phyloP scores from a whole-genome alignment of 2,888 invertebrate genomes.

The Cyclophora albipunctata region DNA sequence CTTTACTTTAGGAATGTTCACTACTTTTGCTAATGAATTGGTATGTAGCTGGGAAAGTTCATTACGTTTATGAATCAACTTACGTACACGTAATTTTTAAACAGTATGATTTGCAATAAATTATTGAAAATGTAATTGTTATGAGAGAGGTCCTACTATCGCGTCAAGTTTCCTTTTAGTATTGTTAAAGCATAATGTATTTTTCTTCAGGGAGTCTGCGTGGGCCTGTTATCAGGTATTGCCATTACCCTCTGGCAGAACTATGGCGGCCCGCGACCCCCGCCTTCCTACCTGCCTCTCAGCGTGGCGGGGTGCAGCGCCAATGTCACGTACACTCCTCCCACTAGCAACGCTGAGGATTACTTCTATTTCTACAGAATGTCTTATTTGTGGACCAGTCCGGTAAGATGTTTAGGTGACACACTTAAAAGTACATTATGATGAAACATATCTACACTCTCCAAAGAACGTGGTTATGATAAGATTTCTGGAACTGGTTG shows the following conservation, averaged over 20 bases:
- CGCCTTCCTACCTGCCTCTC: slow-evolving; percentile 70
- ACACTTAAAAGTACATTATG: too few species aligned
- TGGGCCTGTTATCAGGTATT: slow-evolving; percentile 79
- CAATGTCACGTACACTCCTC: slow-evolving; percentile 36
- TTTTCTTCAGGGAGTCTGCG: slow-evolving; percentile 78
- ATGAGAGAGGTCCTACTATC: too few species aligned
- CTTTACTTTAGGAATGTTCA: slow-evolving; percentile 90
- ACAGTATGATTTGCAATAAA: not conserved
- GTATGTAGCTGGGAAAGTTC: slow-evolving; percentile 44
- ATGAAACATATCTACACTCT: too few species aligned
- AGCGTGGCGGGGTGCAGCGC: slow-evolving; percentile 72
- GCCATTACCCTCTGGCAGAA: slow-evolving; percentile 86
- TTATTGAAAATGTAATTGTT: too few species aligned
- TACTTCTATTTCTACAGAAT: slow-evolving; percentile 80
- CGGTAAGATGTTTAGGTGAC: slow-evolving; percentile 32
- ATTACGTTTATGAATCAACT: not conserved
- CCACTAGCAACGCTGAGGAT: slow-evolving; percentile 24
- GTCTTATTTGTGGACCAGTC: slow-evolving; percentile 83
- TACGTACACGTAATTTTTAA: too few species aligned
- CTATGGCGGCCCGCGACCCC: slow-evolving; percentile 85
- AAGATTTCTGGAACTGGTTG: too few species aligned
- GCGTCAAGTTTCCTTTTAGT: not conserved
- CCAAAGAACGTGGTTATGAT: too few species aligned
- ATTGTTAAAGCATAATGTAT: not conserved
- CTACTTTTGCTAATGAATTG: slow-evolving; percentile 81